A percentile compares a stretch with the other conserved stretches of the same genome.
Evolutionary conservation across 1,140 invertebrate genomes (phyloP).

Genomic region (Pogonomyrmex californicus): DNA sequence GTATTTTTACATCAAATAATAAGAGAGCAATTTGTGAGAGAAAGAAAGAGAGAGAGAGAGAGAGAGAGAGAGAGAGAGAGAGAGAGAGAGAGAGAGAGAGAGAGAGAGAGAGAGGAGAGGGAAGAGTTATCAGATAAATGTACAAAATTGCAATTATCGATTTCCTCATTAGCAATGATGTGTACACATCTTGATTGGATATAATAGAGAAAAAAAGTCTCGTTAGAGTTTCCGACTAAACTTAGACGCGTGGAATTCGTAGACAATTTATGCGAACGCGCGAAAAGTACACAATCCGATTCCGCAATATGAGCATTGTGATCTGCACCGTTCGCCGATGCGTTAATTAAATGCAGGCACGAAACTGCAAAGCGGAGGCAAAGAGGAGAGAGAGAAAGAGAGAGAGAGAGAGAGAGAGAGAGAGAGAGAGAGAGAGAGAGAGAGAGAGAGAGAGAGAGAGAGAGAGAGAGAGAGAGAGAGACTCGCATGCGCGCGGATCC

Average conservation of each 20-base stretch:
- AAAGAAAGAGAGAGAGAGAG: too few species aligned
- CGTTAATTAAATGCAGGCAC: slow-evolving; percentile 52
- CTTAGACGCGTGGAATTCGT: background rate
- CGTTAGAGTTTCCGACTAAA: background rate
- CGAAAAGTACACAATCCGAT: slow-evolving; percentile 20
- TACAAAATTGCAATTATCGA: background rate
- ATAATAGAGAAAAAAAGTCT: background rate
- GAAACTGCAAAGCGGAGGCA: slow-evolving; percentile 3
- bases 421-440: too few species aligned
- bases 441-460: too few species aligned
- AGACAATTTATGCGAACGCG: slow-evolving; percentile 5
- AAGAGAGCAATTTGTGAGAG: too few species aligned
- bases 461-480: slow-evolving; percentile 48
- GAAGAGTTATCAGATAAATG: background rate
- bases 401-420: too few species aligned
- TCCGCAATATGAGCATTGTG: slow-evolving; percentile 13
- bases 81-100: too few species aligned
- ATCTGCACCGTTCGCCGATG: slow-evolving; percentile 43
- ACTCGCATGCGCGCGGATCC: slow-evolving; percentile 53
- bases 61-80: too few species aligned
- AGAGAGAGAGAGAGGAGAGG: too few species aligned
- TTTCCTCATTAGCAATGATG: background rate
- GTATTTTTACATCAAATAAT: background rate
- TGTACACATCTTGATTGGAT: background rate
- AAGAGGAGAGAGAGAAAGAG: too few species aligned